Evolutionary conservation across 2,797 vertebrate species (phyloP).

Genomic region (Oryzias dopingdopingensis): DNA sequence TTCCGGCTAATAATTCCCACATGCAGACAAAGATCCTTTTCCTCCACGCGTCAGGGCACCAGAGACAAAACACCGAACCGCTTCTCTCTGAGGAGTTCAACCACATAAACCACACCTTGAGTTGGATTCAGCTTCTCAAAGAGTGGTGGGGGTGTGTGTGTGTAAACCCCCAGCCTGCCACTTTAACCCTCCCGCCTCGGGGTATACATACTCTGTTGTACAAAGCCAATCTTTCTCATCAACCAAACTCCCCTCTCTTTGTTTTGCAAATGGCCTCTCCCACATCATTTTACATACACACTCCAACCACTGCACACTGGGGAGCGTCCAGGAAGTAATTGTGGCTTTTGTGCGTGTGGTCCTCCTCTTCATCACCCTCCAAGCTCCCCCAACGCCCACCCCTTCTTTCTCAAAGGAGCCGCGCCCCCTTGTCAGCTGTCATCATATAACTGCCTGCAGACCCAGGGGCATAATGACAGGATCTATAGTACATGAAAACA

Average conservation of each 20-base stretch:
- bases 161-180: constrained; percentile 43
- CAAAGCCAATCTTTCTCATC: constrained; percentile 61
- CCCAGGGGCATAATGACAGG: constrained; percentile 74
- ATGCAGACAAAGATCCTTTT: constrained; percentile 1
- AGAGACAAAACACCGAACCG: constrained; percentile 32
- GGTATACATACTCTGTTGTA: constrained; percentile 66
- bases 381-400: not conserved
- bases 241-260: constrained; percentile 51
- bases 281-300: constrained; percentile 76
- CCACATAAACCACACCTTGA: constrained; percentile 53
- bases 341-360: constrained; percentile 68
- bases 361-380: constrained; percentile 8
- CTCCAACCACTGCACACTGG: constrained; percentile 65
- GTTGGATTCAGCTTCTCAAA: constrained; percentile 43
- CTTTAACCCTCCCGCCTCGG: constrained; percentile 56
- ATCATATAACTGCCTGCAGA: constrained; percentile 72
- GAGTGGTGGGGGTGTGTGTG: constrained; percentile 31
- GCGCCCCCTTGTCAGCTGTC: constrained; percentile 74
- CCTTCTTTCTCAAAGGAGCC: constrained; percentile 53
- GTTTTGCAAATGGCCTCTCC: constrained; percentile 74
- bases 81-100: constrained; percentile 37
- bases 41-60: constrained; percentile 27
- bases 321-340: constrained; percentile 72
- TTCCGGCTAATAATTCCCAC: constrained; percentile 3
- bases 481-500: constrained; percentile 80